Evolutionary conservation across 2,888 invertebrate species (phyloP), one percentile per base, ranked within the genome.

Genomic region (Mythimna lalbum): DNA sequence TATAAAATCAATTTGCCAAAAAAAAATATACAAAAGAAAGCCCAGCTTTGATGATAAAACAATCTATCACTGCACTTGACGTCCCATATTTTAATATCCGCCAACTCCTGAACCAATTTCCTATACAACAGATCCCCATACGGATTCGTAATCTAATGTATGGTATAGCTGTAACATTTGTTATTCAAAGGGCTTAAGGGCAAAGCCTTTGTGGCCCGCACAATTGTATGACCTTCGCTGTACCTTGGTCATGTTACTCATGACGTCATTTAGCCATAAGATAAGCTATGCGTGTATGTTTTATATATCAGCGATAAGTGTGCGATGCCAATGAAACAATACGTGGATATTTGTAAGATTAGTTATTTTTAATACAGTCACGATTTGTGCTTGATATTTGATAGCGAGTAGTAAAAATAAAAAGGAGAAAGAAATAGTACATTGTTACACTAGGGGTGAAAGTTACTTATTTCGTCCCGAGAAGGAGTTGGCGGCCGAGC

Each of bases 151-250:
- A 70, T 67, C 57, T 61, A 31, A 64, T 68, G 39, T 69, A 81
- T 39, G 39, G 39, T 39, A 65, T 68, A 47, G 66, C 23, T 50
- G 60, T 59, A 47, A 56, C 64, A 63, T 78, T 75, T 60, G 59
- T 63, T 63, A 73, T 62, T 63, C 67, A 73, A 70, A 84, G 78
- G 73, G 76, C 68, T 56, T 31, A 61, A 69, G 68, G 71, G 65
- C 68, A 33, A 56, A 65, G 43, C 75, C 73, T 82, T 79, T 77
- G 75, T 74, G 55, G 60, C 47, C 52, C 27, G 59, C 57, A 78
- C 70, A 78, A 82, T 79, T 43, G 53, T 43, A 53, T 71, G 84
- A 84, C 84, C 78, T 86, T 84, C 81, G 19, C 6, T 33, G 55
- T 55, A 50, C 62, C 57, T 76, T 63, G 70, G 53, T 76, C 81